Evolutionary conservation across 1,140 invertebrate species (phyloP).

Genomic region (Drosophila rufa): DNA sequence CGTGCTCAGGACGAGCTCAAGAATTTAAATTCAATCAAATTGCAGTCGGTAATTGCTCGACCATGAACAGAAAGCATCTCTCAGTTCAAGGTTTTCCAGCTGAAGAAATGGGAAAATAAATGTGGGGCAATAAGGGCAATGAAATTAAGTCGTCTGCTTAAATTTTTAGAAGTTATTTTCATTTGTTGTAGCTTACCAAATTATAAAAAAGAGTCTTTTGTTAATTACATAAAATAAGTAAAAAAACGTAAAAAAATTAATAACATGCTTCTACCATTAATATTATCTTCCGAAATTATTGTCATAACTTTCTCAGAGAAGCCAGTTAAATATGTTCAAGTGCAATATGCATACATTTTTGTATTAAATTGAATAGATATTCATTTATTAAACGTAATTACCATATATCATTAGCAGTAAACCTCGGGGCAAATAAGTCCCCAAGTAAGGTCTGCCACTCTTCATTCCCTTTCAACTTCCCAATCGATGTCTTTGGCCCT

Average conservation of each 20-base stretch:
- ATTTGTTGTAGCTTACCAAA: background rate
- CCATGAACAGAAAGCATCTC: conserved; percentile 20
- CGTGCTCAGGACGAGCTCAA: conserved; percentile 23
- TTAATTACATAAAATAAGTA: too few species aligned
- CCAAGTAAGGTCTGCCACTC: conserved; percentile 4
- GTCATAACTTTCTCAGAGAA: too few species aligned
- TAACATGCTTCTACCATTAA: too few species aligned
- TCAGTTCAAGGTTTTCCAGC: conserved; percentile 12
- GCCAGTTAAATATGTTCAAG: too few species aligned
- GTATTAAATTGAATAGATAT: background rate
- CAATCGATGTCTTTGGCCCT: conserved; percentile 16
- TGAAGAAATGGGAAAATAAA: background rate
- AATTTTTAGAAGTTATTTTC: background rate
- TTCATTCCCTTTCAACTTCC: background rate
- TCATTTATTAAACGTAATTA: background rate
- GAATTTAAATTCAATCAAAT: conserved; percentile 57
- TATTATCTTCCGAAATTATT: background rate
- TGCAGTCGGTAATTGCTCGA: conserved; percentile 42
- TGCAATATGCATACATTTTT: too few species aligned
- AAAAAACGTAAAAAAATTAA: too few species aligned
- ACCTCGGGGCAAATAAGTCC: conserved; percentile 15
- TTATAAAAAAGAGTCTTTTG: background rate
- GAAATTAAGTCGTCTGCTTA: background rate
- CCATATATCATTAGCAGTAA: conserved; percentile 11
- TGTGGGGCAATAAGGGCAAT: background rate